A percentile compares a stretch with the other conserved stretches of the same genome.
Conservation (phyloP, 2,797 vertebrate species). For the Molossus alvarezi region DNA sequence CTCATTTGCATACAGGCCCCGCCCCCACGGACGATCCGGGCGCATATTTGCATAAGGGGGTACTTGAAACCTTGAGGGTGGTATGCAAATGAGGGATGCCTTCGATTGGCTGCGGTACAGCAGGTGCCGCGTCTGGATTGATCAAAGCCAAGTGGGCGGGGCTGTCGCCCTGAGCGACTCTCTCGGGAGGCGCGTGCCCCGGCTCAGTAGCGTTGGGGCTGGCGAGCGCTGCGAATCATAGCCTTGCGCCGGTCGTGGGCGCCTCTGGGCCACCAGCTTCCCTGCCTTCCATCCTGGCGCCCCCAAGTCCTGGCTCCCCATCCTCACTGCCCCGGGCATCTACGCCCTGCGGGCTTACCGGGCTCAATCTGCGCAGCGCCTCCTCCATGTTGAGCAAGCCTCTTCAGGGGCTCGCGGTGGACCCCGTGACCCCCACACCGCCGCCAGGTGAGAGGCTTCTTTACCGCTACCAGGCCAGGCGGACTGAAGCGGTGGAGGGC, state of each 20-base stretch:
- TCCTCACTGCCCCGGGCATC: slow-evolving; percentile 77
- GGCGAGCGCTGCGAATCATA: slow-evolving; percentile 76
- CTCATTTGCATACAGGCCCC: slow-evolving; percentile 73
- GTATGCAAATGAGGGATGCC: slow-evolving; percentile 81
- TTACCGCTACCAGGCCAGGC: background rate
- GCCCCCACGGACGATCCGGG: slow-evolving; percentile 74
- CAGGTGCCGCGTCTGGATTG: slow-evolving; percentile 85
- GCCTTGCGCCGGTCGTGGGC: slow-evolving; percentile 56
- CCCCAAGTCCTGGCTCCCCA: slow-evolving; percentile 82
- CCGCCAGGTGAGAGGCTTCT: slow-evolving; percentile 84
- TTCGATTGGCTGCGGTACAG: slow-evolving; percentile 85
- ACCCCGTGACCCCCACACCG: slow-evolving; percentile 75
- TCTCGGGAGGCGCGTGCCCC: slow-evolving; percentile 85
- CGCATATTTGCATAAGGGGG: slow-evolving; percentile 79
- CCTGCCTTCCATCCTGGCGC: slow-evolving; percentile 83
- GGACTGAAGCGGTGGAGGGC: slow-evolving; percentile 40
- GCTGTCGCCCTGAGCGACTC: slow-evolving; percentile 82
- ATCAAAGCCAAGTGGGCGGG: slow-evolving; percentile 84
- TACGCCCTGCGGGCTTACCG: slow-evolving; percentile 80
- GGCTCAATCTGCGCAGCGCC: slow-evolving; percentile 74
- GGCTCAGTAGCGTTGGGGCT: slow-evolving; percentile 84
- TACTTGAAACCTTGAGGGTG: slow-evolving; percentile 77
- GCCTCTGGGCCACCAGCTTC: slow-evolving; percentile 78
- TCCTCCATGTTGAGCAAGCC: slow-evolving; percentile 86
- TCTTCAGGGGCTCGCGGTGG: slow-evolving; percentile 75